phyloP scores from a whole-genome alignment of 2,113 vertebrate species.

The Syngnathoides biaculeatus region DNA sequence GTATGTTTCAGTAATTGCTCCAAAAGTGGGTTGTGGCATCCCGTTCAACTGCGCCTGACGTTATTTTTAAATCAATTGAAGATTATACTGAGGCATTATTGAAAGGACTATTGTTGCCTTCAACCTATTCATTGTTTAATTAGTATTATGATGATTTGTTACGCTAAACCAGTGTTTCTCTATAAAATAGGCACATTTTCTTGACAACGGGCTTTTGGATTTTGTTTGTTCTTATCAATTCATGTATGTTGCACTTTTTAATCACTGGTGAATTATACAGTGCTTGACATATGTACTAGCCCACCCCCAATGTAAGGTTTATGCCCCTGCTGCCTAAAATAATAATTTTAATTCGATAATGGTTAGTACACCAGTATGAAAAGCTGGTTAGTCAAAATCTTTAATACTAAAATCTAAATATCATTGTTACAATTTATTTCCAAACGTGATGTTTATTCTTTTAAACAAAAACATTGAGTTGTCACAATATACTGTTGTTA shows the following conservation, averaged over 20 bases:
- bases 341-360: too few species aligned
- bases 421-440: too few species aligned
- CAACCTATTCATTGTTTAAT: not conserved
- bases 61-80: constrained; percentile 9
- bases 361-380: too few species aligned
- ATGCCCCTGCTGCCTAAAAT: too few species aligned
- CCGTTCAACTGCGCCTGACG: constrained; percentile 7
- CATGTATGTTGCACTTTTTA: not conserved
- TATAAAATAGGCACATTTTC: not conserved
- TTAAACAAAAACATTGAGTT: too few species aligned
- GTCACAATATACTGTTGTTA: too few species aligned
- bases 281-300: not conserved
- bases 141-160: not conserved
- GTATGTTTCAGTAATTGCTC: constrained; percentile 15
- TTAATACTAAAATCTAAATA: too few species aligned
- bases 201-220: not conserved
- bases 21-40: constrained; percentile 10
- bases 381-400: too few species aligned
- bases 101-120: not conserved
- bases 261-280: not conserved
- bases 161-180: not conserved
- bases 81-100: constrained; percentile 3
- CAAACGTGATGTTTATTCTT: too few species aligned
- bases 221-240: not conserved
- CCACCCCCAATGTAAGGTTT: too few species aligned